Evolutionary conservation across 2,797 vertebrate species (phyloP).

Genomic region (Channallabes apus): DNA sequence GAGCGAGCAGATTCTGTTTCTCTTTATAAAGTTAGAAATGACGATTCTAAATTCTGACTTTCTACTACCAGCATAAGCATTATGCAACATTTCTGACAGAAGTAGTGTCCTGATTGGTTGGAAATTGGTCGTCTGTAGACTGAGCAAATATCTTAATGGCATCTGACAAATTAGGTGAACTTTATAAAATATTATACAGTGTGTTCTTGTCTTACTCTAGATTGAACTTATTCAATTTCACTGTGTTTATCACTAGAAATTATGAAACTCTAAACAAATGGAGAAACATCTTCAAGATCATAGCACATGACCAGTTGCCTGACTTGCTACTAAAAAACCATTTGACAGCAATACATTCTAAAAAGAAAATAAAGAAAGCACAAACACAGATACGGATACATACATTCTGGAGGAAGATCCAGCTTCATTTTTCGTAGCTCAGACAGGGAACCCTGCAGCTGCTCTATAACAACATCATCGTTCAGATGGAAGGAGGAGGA

Average conservation of each 20-base stretch:
- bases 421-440: slow-evolving; percentile 80
- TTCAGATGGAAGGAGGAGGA: slow-evolving; percentile 72
- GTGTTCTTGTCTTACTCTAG: not conserved
- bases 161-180: not conserved
- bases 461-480: slow-evolving; percentile 77
- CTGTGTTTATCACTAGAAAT: not conserved
- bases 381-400: not conserved
- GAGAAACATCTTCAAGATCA: not conserved
- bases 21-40: not conserved
- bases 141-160: not conserved
- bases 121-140: not conserved
- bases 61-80: not conserved
- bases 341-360: not conserved
- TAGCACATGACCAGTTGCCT: not conserved
- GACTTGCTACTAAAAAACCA: not conserved
- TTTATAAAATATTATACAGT: not conserved
- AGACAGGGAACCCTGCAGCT: slow-evolving; percentile 74
- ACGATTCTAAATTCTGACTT: not conserved
- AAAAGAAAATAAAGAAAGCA: not conserved
- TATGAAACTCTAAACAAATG: not conserved
- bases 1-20: not conserved
- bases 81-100: not conserved
- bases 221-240: too few species aligned
- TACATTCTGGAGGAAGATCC: slow-evolving; percentile 77
- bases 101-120: not conserved